A percentile compares a stretch with the other conserved stretches of the same genome.
These are phyloP conservation scores for Plotosus lineatus DNA, from an alignment of 2,113 vertebrate species.

Conservation along the genomic window DNA sequence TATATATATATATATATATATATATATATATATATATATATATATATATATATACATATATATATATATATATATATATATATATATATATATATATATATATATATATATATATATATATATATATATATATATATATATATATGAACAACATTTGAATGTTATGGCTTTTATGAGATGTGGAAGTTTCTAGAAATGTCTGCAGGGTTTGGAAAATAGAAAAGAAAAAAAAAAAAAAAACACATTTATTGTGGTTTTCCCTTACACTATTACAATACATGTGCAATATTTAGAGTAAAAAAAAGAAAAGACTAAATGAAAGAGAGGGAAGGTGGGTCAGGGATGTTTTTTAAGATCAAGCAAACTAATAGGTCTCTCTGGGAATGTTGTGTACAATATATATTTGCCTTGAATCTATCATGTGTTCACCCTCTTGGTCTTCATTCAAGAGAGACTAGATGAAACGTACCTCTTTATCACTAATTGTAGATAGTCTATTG, in stretches of 20 bases:
- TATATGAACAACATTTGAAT: too few relatives aligned
- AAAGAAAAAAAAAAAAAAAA: too few relatives aligned
- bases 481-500: slow-evolving; percentile 37
- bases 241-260: background rate
- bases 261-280: background rate
- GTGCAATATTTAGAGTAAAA: background rate
- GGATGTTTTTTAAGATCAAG: slow-evolving; percentile 62
- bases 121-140: too few relatives aligned
- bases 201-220: too few relatives aligned
- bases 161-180: too few relatives aligned
- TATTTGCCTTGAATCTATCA: slow-evolving; percentile 65
- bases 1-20: too few relatives aligned
- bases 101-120: too few relatives aligned
- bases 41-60: too few relatives aligned
- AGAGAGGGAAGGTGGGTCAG: slow-evolving; percentile 35
- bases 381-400: slow-evolving; percentile 61
- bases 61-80: too few relatives aligned
- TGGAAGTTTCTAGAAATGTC: too few relatives aligned
- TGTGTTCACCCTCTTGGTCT: slow-evolving; percentile 59
- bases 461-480: slow-evolving; percentile 60
- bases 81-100: too few relatives aligned
- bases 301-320: background rate
- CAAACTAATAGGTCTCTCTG: slow-evolving; percentile 64
- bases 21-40: too few relatives aligned
- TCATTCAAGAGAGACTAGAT: slow-evolving; percentile 57